Conservation (phyloP, 1,140 invertebrate species). For the Drosophila rufa region DNA sequence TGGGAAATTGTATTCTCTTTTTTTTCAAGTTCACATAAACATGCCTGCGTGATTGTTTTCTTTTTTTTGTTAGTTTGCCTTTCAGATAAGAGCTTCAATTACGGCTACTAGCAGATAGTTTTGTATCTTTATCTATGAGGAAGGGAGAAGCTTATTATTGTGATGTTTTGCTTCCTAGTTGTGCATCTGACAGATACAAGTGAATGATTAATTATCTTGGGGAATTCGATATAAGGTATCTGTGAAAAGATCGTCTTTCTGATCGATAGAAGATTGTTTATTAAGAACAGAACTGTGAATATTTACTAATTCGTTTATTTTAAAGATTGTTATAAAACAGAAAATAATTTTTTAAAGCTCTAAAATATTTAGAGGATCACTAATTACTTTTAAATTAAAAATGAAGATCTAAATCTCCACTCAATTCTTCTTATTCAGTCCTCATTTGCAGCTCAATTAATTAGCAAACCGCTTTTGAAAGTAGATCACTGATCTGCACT, state of each 20-base stretch:
- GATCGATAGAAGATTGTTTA: neutral
- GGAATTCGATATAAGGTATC: too few species aligned
- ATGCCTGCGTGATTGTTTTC: constrained; percentile 15
- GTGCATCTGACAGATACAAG: constrained; percentile 6
- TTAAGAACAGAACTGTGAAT: too few species aligned
- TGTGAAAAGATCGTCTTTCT: neutral
- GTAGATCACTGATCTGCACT: constrained; percentile 27
- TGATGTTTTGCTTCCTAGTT: constrained; percentile 29
- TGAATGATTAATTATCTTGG: constrained; percentile 8
- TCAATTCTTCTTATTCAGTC: neutral
- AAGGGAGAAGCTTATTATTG: constrained; percentile 6
- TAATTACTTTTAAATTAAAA: neutral
- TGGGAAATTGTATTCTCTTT: neutral
- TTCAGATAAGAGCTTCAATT: constrained; percentile 34
- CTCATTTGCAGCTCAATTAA: constrained; percentile 7
- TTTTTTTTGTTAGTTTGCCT: constrained; percentile 1
- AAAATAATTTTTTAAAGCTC: too few species aligned
- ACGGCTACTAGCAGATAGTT: constrained; percentile 24
- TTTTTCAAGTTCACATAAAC: constrained; percentile 37
- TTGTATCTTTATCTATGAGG: constrained; percentile 29
- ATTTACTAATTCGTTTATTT: neutral
- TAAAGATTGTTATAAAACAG: neutral
- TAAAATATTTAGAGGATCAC: neutral
- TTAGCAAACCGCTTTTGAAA: constrained; percentile 13
- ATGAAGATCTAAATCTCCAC: neutral